Evolutionary conservation across 2,888 invertebrate species (phyloP).

Genomic region (Adelognathus sp.): DNA sequence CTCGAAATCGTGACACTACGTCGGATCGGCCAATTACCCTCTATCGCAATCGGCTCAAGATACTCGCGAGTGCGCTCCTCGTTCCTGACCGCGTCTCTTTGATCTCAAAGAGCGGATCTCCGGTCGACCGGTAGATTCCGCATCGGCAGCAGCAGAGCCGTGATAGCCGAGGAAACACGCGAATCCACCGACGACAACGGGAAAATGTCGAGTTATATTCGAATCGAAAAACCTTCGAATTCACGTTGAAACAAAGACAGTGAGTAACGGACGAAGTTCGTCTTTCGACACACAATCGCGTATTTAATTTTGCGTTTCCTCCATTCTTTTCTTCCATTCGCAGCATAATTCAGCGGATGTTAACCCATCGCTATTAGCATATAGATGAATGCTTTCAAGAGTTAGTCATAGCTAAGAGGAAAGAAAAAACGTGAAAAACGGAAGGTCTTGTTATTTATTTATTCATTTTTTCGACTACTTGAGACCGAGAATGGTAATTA

Average conservation of each 20-base stretch:
- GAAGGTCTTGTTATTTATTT: too few relatives aligned
- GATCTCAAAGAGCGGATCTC: slow-evolving; percentile 55
- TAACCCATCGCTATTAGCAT: slow-evolving; percentile 1
- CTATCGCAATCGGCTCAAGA: slow-evolving; percentile 42
- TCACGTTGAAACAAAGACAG: neutral
- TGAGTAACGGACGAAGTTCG: neutral
- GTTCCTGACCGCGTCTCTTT: slow-evolving; percentile 30
- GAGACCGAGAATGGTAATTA: too few relatives aligned
- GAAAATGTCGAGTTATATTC: slow-evolving; percentile 54
- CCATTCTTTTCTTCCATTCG: neutral
- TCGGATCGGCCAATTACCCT: slow-evolving; percentile 53
- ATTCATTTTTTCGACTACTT: too few relatives aligned
- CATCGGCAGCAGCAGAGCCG: slow-evolving; percentile 2
- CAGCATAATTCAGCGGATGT: slow-evolving; percentile 8
- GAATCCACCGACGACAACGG: slow-evolving; percentile 19
- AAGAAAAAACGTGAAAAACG: too few relatives aligned
- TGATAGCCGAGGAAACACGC: slow-evolving; percentile 2
- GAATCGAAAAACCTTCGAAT: slow-evolving; percentile 54
- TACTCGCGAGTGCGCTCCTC: slow-evolving; percentile 11
- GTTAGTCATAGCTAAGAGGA: neutral
- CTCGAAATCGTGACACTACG: slow-evolving; percentile 51
- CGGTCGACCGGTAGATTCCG: slow-evolving; percentile 4
- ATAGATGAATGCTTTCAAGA: neutral
- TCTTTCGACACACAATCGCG: neutral
- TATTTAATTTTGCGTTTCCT: neutral